phyloP scores from a whole-genome alignment of 1,140 invertebrate genomes.

The Solenopsis fugax region DNA sequence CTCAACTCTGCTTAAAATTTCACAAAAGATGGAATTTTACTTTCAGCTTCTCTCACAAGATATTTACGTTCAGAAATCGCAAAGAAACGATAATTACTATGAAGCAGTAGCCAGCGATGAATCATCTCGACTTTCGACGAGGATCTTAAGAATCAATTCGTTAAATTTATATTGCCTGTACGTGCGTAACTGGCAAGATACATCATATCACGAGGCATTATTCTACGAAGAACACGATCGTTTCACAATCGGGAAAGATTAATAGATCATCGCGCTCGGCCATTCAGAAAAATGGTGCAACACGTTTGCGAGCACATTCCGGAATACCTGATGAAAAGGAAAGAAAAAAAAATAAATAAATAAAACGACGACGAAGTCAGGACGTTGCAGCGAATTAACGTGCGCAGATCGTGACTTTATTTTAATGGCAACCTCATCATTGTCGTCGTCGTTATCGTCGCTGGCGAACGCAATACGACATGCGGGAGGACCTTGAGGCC shows the following conservation, averaged over 20 bases:
- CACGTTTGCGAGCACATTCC: background rate
- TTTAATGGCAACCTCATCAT: slow-evolving; percentile 9
- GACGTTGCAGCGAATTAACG: background rate
- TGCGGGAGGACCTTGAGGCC: slow-evolving; percentile 55
- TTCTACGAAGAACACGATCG: background rate
- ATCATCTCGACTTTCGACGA: background rate
- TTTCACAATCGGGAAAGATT: slow-evolving; percentile 48
- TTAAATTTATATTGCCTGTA: background rate
- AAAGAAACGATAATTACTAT: background rate
- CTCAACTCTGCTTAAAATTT: background rate
- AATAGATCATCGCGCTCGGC: slow-evolving; percentile 26
- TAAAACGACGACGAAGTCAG: background rate
- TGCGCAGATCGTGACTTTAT: background rate
- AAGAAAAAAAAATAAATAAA: background rate
- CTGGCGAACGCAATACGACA: background rate
- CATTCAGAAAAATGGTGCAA: slow-evolving; percentile 42
- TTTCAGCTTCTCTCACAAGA: background rate
- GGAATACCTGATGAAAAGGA: background rate
- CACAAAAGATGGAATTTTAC: background rate
- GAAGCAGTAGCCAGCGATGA: background rate
- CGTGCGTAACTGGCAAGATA: background rate
- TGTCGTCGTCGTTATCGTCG: slow-evolving; percentile 17
- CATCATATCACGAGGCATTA: background rate
- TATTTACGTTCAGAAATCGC: slow-evolving; percentile 9
- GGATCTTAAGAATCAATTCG: background rate